Evolutionary conservation across 2,888 invertebrate genomes (phyloP), one percentile per base, ranked within the genome.

Genomic region (Ectropis crepuscularia): DNA sequence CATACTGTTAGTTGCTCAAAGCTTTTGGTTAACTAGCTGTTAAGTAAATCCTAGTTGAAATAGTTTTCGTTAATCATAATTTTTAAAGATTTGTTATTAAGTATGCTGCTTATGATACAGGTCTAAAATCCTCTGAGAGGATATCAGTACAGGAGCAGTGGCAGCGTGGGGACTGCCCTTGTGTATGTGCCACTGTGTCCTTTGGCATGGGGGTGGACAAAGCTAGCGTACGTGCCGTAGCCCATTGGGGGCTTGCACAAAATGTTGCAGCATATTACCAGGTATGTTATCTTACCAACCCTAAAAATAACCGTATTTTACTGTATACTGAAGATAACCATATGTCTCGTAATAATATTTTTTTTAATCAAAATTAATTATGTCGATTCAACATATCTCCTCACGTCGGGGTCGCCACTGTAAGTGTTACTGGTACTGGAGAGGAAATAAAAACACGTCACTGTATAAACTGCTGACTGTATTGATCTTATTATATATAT

Each of bases 181-280:
- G 99, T 38, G 99, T 99, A 72, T 97, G 97, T 70, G 99, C 99
- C 5, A 99, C 99, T 0, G 96, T 99, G 63, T 99, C 99, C 79
- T 99, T 99, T 90, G 99, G 99, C 45, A 99, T 99, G 99, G 99
- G 99, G 51, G 98, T 99, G 4, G 99, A 99, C 86, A 99, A 99
- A 87, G 95, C 97, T 4, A 95, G 96, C 61, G 99, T 99, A 10
- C 97, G 99, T 69, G 98, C 98, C 84, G 99, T 99, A 2, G 96
- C 97, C 6, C 99, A 99, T 88, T 99, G 99, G 99, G 97, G 98
- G 36, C 94, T 98, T 42, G 97, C 99, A 0, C 98, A 98, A 84
- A 98, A 97, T 79, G 96, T 99, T 55, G 98, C 99, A 0, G 97
- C 97, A 0, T 99, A 98, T 86, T 99, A 99, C 85, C 95, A 95